Evolutionary conservation across 2,113 vertebrate genomes (phyloP).

Genomic region (Malurus alboscapulatus): DNA sequence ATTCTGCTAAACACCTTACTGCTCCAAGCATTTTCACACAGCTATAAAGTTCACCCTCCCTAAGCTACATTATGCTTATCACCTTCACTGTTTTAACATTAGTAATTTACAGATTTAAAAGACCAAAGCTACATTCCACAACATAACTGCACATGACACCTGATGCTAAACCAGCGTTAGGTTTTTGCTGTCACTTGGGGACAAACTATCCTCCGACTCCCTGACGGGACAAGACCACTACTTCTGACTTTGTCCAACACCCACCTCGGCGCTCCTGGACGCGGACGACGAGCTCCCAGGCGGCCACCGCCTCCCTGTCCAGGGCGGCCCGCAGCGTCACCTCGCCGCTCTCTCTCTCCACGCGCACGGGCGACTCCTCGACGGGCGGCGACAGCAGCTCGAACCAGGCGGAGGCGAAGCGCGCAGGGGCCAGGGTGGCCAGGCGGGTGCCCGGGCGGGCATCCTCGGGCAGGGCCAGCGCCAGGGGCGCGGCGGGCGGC

Average conservation of each 20-base stretch:
- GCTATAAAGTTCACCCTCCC: accelerated
- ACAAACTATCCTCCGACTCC: accelerated
- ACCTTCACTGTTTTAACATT: accelerated
- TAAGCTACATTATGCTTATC: accelerated
- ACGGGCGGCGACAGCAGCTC: slow-evolving; percentile 78
- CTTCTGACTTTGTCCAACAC: background rate
- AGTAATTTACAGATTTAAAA: background rate
- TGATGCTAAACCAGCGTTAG: accelerated
- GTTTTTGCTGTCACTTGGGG: accelerated
- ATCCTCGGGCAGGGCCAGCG: slow-evolving; percentile 83
- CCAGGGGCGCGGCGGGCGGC: slow-evolving; percentile 68
- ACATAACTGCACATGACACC: accelerated
- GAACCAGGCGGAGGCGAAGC: slow-evolving; percentile 72
- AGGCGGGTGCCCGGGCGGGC: slow-evolving; percentile 78
- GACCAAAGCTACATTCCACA: background rate
- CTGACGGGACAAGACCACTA: accelerated
- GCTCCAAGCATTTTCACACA: background rate
- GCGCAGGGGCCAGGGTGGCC: slow-evolving; percentile 76
- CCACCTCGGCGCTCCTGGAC: slow-evolving; percentile 82
- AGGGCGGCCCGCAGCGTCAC: slow-evolving; percentile 77
- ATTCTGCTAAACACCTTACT: too few species aligned
- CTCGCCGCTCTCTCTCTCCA: slow-evolving; percentile 80
- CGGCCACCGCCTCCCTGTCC: slow-evolving; percentile 80
- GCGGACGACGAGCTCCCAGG: slow-evolving; percentile 79
- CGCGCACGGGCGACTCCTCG: slow-evolving; percentile 77